phyloP scores from a whole-genome alignment of 2,113 vertebrate species.

The Mustela lutreola region DNA sequence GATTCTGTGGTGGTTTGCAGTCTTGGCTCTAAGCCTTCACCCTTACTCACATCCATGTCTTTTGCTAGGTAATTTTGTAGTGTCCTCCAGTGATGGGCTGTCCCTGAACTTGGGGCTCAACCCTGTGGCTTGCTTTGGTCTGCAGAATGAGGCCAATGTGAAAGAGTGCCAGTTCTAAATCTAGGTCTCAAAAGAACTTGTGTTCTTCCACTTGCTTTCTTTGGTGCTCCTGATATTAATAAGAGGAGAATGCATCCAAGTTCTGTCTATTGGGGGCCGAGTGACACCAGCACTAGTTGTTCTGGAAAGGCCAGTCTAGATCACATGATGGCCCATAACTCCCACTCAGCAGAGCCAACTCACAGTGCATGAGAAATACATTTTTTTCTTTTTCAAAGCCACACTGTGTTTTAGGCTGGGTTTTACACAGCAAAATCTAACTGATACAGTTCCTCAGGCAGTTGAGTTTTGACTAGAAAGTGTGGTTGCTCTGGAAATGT shows the following conservation, averaged over 20 bases:
- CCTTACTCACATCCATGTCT: rapidly evolving
- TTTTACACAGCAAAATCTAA: not conserved
- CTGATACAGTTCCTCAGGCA: not conserved
- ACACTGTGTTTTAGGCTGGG: not conserved
- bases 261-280: not conserved
- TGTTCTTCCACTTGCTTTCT: not conserved
- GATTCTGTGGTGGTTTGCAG: not conserved
- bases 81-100: not conserved
- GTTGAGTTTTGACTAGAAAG: not conserved
- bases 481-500: not conserved
- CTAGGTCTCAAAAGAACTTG: not conserved
- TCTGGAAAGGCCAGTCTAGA: not conserved
- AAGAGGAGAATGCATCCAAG: not conserved
- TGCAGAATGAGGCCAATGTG: not conserved
- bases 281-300: not conserved
- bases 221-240: not conserved
- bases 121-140: not conserved
- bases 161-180: not conserved
- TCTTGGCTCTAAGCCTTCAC: not conserved
- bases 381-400: not conserved
- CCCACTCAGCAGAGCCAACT: not conserved
- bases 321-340: not conserved
- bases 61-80: not conserved
- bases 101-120: not conserved
- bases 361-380: not conserved